A percentile compares a stretch with the other conserved stretches of the same genome.
phyloP scores from a whole-genome alignment of 1,140 invertebrate species.

The Phymorhynchus buccinoides region DNA sequence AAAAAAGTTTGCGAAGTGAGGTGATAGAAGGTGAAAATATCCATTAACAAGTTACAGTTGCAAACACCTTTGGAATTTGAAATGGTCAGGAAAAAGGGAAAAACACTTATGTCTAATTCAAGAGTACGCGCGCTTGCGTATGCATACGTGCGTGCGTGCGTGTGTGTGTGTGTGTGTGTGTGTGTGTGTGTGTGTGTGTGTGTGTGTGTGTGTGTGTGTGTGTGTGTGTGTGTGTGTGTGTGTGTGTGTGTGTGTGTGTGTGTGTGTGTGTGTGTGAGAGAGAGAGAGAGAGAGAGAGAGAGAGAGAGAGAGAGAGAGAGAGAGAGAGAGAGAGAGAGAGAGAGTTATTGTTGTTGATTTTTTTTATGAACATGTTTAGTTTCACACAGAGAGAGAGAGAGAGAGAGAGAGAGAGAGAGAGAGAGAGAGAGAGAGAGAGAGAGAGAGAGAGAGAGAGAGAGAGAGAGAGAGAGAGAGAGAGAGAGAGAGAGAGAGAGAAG shows the following conservation, averaged over 20 bases:
- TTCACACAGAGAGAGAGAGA: conserved; percentile 4
- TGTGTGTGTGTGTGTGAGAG: neutral
- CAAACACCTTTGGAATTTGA: no score
- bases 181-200: conserved; percentile 5
- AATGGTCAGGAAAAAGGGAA: no score
- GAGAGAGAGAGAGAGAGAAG: no score
- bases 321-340: neutral
- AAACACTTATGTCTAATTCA: no score
- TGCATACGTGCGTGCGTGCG: neutral
- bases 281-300: conserved; percentile 13
- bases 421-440: conserved; percentile 17
- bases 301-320: conserved; percentile 7
- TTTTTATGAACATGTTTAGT: neutral
- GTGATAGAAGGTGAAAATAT: no score
- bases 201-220: neutral
- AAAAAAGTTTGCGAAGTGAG: no score
- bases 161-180: conserved; percentile 9
- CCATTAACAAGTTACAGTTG: no score
- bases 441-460: neutral
- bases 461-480: no score
- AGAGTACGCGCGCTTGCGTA: neutral
- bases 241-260: no score
- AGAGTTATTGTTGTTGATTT: neutral
- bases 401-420: conserved; percentile 19
- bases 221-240: no score